Conservation (phyloP, 2,888 invertebrate species). For the Pollenia amentaria region DNA sequence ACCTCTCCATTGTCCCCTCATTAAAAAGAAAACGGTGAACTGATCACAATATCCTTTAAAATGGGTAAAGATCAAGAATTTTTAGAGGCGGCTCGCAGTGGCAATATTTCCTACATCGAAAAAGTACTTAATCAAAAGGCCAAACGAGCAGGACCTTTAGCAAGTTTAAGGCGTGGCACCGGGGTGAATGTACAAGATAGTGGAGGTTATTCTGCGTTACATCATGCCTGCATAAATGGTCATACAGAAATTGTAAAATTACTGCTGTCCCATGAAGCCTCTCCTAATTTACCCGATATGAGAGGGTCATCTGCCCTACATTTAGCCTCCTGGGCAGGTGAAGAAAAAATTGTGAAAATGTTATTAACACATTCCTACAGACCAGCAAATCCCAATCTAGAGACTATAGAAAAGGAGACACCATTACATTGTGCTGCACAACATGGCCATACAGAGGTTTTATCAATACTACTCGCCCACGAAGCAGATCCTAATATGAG, state of each 20-base stretch:
- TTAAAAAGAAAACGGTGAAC: not conserved
- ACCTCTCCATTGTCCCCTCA: not conserved
- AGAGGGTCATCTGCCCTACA: constrained; percentile 97
- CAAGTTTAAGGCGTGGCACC: constrained; percentile 94
- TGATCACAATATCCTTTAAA: not conserved
- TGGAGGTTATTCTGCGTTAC: constrained; percentile 96
- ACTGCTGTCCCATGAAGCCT: constrained; percentile 91
- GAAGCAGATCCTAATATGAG: constrained; percentile 95
- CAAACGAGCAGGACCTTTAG: constrained; percentile 96
- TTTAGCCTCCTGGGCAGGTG: constrained; percentile 97
- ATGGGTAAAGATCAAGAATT: constrained; percentile 99
- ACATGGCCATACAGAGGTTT: constrained; percentile 95
- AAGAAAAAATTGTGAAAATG: constrained; percentile 93
- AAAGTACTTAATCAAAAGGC: constrained; percentile 95
- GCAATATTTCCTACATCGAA: constrained; percentile 94
- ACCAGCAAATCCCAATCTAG: constrained; percentile 93
- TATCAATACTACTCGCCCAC: constrained; percentile 92
- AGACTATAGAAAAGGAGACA: constrained; percentile 95
- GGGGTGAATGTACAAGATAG: constrained; percentile 97
- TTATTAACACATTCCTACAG: constrained; percentile 93
- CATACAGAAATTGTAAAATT: constrained; percentile 95
- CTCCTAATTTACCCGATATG: constrained; percentile 94
- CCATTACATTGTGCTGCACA: constrained; percentile 97
- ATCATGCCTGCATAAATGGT: constrained; percentile 96
- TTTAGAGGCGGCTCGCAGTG: constrained; percentile 97